These are phyloP conservation scores for Cartodere bifasciata DNA, from an alignment of 2,888 invertebrate species.

Conservation along the genomic window DNA sequence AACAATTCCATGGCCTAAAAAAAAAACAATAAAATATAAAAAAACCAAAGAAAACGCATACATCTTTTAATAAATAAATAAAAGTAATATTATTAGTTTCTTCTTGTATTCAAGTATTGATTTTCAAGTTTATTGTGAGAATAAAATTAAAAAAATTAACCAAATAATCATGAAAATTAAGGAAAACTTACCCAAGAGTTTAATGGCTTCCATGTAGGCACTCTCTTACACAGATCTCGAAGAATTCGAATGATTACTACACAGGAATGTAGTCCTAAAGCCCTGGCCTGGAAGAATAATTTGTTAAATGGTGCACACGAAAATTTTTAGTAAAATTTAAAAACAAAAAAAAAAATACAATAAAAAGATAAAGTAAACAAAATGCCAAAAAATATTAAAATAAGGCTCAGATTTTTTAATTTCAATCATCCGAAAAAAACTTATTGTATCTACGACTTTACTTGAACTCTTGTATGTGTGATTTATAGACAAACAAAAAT, in stretches of 20 bases:
- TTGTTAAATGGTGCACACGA: conserved; percentile 7
- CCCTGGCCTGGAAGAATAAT: conserved; percentile 67
- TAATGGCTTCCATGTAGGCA: conserved; percentile 88
- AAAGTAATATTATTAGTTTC: neutral
- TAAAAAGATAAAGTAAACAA: too few relatives aligned
- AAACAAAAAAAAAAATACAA: too few relatives aligned
- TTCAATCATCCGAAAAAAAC: conserved; percentile 6
- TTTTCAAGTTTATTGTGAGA: neutral
- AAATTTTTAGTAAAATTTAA: too few relatives aligned
- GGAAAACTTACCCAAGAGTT: conserved; percentile 74
- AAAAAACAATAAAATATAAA: conserved; percentile 7
- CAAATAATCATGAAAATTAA: neutral
- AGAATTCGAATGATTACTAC: conserved; percentile 93
- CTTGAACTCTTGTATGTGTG: too few relatives aligned
- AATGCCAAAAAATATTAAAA: too few relatives aligned
- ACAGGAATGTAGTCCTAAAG: conserved; percentile 88
- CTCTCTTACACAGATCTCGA: conserved; percentile 87
- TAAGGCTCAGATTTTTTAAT: too few relatives aligned
- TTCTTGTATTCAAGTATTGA: neutral
- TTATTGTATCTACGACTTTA: too few relatives aligned
- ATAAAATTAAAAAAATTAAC: neutral
- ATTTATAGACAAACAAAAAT: too few relatives aligned
- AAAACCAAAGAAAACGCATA: too few relatives aligned
- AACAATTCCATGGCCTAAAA: conserved; percentile 85
- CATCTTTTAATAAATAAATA: conserved; percentile 1